Evolutionary conservation across 2,113 vertebrate species (phyloP).

Genomic region (Carassius gibelio): DNA sequence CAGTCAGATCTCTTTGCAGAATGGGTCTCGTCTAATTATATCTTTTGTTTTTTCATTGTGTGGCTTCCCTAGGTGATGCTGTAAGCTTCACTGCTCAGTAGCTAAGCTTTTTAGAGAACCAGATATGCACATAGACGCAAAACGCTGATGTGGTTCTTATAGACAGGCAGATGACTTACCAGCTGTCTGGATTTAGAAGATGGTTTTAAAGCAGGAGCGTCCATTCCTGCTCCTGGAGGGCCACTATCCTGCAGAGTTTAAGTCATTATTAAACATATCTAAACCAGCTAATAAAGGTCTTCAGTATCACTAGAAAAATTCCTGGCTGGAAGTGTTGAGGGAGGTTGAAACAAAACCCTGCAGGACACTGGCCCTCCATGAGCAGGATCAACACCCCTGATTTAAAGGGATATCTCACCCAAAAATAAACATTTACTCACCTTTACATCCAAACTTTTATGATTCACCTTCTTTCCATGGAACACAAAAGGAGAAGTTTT

Average conservation of each 20-base stretch:
- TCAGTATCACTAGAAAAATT: neutral
- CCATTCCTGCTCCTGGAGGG: neutral
- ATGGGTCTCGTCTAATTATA: slow-evolving; percentile 14
- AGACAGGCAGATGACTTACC: neutral
- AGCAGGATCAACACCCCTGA: no score
- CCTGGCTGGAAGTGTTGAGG: neutral
- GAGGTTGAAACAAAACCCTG: no score
- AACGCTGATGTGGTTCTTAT: neutral
- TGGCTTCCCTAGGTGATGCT: neutral
- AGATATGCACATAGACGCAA: neutral
- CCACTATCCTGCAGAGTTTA: no score
- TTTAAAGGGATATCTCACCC: no score
- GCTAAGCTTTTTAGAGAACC: neutral
- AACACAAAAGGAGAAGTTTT: neutral
- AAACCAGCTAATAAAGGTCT: neutral
- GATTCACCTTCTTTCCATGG: neutral
- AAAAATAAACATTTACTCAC: neutral
- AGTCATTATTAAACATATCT: neutral
- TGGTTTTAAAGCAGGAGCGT: no score
- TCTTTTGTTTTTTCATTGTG: slow-evolving; percentile 33
- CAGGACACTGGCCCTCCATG: no score
- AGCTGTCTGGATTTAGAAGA: neutral
- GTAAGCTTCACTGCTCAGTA: neutral
- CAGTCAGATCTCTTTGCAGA: slow-evolving; percentile 1
- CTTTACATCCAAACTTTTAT: neutral